phyloP scores from a whole-genome alignment of 2,797 vertebrate species.

The Nasua narica region DNA sequence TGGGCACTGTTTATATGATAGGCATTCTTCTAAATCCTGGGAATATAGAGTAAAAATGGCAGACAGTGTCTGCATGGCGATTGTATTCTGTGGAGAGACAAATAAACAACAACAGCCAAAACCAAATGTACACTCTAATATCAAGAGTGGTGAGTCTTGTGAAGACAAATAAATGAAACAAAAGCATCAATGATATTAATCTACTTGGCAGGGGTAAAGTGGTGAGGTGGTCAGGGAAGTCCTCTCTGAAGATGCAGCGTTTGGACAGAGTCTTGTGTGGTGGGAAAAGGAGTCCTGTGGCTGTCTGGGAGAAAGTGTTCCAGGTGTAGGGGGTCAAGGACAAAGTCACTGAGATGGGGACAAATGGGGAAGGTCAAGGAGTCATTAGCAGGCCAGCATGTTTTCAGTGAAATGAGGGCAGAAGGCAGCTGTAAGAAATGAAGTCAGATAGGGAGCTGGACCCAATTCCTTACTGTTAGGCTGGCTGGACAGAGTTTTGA shows the following conservation, averaged over 20 bases:
- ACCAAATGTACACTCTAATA: not conserved
- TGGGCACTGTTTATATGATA: not conserved
- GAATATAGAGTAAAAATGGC: not conserved
- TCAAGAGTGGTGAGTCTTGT: not conserved
- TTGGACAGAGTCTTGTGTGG: not conserved
- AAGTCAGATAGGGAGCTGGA: not conserved
- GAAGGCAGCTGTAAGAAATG: not conserved
- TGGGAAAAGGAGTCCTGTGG: not conserved
- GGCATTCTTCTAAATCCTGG: not conserved
- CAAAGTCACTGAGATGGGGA: not conserved
- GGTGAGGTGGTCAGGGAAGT: not conserved
- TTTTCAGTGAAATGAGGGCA: not conserved
- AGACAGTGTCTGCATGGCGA: not conserved
- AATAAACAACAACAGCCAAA: not conserved
- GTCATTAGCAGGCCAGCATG: not conserved
- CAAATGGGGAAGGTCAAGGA: accelerated
- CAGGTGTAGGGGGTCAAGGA: not conserved
- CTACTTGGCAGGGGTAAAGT: not conserved
- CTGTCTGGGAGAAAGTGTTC: not conserved
- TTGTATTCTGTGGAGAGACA: not conserved
- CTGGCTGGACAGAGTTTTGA: not conserved
- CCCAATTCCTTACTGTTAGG: not conserved
- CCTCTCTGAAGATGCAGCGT: not conserved
- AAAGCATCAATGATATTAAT: not conserved
- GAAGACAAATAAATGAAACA: not conserved